These are phyloP conservation scores for Collichthys lucidus DNA, from an alignment of 2,113 vertebrate genomes.

Conservation along the genomic window DNA sequence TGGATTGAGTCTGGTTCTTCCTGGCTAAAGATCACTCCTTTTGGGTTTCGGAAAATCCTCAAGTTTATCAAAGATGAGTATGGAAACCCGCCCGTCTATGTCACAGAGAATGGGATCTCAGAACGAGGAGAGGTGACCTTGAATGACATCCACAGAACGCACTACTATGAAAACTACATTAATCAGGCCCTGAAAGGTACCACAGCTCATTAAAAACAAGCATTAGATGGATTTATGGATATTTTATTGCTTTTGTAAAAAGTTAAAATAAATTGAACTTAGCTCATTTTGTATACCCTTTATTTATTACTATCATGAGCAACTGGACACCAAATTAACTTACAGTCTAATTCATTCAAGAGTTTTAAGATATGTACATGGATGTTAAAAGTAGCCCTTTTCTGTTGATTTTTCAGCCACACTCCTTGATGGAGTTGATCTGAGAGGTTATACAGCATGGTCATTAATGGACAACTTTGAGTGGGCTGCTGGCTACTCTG, in stretches of 20 bases:
- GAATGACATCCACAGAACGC: constrained; percentile 85
- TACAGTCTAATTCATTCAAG: not conserved
- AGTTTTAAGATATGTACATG: not conserved
- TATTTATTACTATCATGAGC: not conserved
- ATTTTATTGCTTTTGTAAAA: not conserved
- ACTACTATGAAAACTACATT: constrained; percentile 87
- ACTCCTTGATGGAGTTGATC: constrained; percentile 39
- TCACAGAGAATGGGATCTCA: constrained; percentile 91
- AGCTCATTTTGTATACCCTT: not conserved
- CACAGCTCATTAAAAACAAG: not conserved
- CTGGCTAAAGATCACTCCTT: constrained; percentile 91
- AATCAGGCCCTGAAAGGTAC: constrained; percentile 90
- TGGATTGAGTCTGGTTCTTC: constrained; percentile 88
- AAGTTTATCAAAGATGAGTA: constrained; percentile 91
- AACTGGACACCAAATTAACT: not conserved
- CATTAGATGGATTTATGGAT: not conserved
- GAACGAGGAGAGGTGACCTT: constrained; percentile 80
- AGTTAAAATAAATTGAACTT: not conserved
- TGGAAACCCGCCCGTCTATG: constrained; percentile 86
- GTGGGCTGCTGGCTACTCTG: constrained; percentile 35
- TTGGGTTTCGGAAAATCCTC: constrained; percentile 89
- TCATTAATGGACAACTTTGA: constrained; percentile 52
- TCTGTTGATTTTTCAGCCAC: constrained; percentile 22
- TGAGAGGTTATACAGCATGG: constrained; percentile 47
- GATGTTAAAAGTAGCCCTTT: not conserved